phyloP scores from a whole-genome alignment of 1,140 invertebrate species.

The Pararge aegeria region DNA sequence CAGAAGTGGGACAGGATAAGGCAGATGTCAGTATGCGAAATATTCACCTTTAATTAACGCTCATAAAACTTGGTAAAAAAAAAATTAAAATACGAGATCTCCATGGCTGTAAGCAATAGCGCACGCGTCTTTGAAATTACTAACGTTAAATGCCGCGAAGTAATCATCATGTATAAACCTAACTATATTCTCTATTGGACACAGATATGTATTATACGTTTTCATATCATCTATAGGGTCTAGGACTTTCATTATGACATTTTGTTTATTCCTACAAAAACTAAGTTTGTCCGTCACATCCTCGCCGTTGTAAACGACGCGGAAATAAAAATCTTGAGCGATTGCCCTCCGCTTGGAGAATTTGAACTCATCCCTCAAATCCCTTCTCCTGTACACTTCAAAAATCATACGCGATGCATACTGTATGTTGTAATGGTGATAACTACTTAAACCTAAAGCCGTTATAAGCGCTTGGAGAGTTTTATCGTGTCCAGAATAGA shows the following conservation, averaged over 20 bases:
- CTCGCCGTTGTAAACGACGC: slow-evolving; percentile 91
- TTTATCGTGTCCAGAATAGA: slow-evolving; percentile 96
- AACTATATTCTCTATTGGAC: slow-evolving; percentile 91
- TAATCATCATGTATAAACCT: slow-evolving; percentile 92
- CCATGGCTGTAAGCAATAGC: slow-evolving; percentile 55
- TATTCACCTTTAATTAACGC: too few relatives aligned
- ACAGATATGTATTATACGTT: slow-evolving; percentile 81
- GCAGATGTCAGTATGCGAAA: too few relatives aligned
- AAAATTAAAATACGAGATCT: slow-evolving; percentile 45
- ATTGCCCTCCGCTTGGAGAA: slow-evolving; percentile 78
- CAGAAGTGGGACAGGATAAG: too few relatives aligned
- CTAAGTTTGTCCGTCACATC: slow-evolving; percentile 90
- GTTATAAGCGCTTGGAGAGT: slow-evolving; percentile 91
- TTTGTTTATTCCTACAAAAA: slow-evolving; percentile 86
- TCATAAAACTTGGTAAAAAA: too few relatives aligned
- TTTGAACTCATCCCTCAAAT: slow-evolving; percentile 75
- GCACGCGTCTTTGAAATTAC: slow-evolving; percentile 93
- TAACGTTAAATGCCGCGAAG: slow-evolving; percentile 88
- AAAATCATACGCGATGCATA: slow-evolving; percentile 93
- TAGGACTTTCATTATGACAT: slow-evolving; percentile 56
- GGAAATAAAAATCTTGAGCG: slow-evolving; percentile 88
- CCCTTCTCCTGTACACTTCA: slow-evolving; percentile 86
- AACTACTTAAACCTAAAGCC: slow-evolving; percentile 85
- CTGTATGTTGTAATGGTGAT: slow-evolving; percentile 80
- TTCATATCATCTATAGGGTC: slow-evolving; percentile 53